These are phyloP conservation scores for Ophioninae sp. DNA, from an alignment of 2,888 invertebrate species.

Conservation along the genomic window DNA sequence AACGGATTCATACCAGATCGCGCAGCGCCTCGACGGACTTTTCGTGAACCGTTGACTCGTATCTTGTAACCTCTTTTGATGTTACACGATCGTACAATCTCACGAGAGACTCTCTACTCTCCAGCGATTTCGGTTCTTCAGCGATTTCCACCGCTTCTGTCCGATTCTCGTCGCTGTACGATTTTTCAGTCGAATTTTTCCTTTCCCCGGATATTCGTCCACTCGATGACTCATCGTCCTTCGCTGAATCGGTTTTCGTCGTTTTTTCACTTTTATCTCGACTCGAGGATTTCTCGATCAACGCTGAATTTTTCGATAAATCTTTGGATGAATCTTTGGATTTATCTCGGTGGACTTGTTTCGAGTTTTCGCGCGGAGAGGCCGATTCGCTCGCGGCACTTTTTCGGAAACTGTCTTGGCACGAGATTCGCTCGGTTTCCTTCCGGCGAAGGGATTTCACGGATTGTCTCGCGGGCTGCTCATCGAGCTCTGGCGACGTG, in stretches of 20 bases:
- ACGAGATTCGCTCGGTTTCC: neutral
- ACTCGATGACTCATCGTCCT: neutral
- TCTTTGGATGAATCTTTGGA: neutral
- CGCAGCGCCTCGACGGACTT: neutral
- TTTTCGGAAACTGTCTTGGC: neutral
- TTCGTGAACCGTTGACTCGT: neutral
- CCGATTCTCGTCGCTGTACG: neutral
- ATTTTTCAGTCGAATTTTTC: neutral
- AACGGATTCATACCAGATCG: slow-evolving; percentile 49
- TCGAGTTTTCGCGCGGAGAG: neutral
- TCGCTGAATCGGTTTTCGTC: neutral
- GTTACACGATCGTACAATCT: neutral
- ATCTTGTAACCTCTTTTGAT: too few relatives aligned
- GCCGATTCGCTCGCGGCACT: neutral
- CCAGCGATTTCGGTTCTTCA: neutral
- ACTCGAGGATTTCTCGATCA: neutral
- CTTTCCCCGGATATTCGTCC: neutral
- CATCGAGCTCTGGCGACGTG: slow-evolving; percentile 27
- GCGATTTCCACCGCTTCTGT: neutral
- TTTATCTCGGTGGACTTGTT: neutral
- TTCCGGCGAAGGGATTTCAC: slow-evolving; percentile 5
- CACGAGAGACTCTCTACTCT: neutral
- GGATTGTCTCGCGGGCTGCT: slow-evolving; percentile 5
- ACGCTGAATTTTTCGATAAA: neutral
- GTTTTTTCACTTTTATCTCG: slow-evolving; percentile 5